Conservation (phyloP, 2,888 invertebrate species). For the Tribolium freemani region DNA sequence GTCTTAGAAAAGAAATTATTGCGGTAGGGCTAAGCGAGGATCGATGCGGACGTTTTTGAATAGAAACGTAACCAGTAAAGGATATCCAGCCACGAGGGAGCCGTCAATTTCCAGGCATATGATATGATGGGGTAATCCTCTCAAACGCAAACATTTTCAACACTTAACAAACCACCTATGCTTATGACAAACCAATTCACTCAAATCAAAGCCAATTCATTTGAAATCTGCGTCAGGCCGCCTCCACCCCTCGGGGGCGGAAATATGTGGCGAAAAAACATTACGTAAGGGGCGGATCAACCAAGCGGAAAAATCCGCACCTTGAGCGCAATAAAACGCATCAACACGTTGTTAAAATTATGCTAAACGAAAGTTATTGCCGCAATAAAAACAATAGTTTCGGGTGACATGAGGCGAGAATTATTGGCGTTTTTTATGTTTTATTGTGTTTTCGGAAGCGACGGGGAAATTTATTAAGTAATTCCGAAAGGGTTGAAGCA, state of each 20-base stretch:
- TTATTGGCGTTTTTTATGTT: constrained; percentile 1
- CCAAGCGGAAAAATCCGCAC: neutral
- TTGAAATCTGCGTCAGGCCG: neutral
- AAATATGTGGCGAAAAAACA: neutral
- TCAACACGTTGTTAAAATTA: constrained; percentile 29
- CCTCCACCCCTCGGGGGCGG: neutral
- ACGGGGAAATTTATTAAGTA: constrained; percentile 24
- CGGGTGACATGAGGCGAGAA: neutral
- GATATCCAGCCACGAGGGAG: neutral
- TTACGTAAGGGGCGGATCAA: neutral
- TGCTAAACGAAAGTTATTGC: constrained; percentile 12
- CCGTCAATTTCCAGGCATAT: constrained; percentile 10
- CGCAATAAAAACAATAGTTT: neutral
- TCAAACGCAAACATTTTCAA: constrained; percentile 14
- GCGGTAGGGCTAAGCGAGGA: neutral
- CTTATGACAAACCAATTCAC: constrained; percentile 1
- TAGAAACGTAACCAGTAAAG: neutral
- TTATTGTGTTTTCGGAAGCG: constrained; percentile 4
- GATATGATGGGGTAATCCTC: neutral
- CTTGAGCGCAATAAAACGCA: constrained; percentile 3
- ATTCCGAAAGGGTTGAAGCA: constrained; percentile 15
- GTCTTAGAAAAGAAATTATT: neutral
- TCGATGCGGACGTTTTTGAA: neutral
- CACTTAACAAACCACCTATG: constrained; percentile 13
- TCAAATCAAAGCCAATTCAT: constrained; percentile 4